phyloP scores from a whole-genome alignment of 2,888 invertebrate species.

The Synergus umbraculus region DNA sequence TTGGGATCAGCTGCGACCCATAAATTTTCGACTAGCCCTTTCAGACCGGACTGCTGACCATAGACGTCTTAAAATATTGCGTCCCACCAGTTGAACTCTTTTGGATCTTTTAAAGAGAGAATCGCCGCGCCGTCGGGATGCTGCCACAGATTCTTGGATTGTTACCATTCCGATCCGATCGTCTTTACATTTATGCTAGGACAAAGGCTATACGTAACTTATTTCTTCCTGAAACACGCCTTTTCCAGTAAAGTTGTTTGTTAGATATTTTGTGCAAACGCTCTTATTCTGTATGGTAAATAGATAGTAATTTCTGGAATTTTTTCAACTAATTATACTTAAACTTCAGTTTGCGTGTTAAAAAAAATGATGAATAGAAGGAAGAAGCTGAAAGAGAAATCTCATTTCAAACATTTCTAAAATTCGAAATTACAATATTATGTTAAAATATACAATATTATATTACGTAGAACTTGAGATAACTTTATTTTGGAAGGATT shows the following conservation, averaged over 20 bases:
- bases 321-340: no score
- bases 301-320: no score
- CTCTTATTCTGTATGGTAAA: no score
- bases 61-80: slow-evolving; percentile 57
- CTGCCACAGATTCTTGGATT: slow-evolving; percentile 11
- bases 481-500: no score
- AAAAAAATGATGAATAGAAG: no score
- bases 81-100: slow-evolving; percentile 67
- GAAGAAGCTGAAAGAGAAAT: no score
- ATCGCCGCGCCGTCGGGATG: slow-evolving; percentile 15
- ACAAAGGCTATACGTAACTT: slow-evolving; percentile 16
- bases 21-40: slow-evolving; percentile 64
- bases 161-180: background rate
- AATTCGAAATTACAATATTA: no score
- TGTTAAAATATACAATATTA: no score
- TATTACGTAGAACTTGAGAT: no score
- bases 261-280: background rate
- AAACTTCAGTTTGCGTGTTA: no score
- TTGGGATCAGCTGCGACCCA: slow-evolving; percentile 65
- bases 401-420: no score
- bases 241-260: slow-evolving; percentile 16
- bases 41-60: slow-evolving; percentile 51
- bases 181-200: background rate
- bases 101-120: slow-evolving; percentile 40
- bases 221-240: background rate